Percentiles rank a stretch among this genome's conserved stretches.
phyloP scores from a whole-genome alignment of 2,113 vertebrate genomes.

The Campylomormyrus tamandua region DNA sequence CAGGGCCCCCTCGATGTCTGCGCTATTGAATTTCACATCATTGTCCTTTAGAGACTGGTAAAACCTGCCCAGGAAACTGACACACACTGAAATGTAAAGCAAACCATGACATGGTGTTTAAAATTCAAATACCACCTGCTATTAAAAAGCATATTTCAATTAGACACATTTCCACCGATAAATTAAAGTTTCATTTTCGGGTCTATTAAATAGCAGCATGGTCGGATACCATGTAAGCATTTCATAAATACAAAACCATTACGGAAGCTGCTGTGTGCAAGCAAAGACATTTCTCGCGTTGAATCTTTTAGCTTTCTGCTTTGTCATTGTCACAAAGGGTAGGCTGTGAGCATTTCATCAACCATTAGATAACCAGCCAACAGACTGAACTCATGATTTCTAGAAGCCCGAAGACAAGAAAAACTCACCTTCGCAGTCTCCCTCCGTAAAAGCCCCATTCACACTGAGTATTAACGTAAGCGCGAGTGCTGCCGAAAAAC shows the following conservation, averaged over 20 bases:
- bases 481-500: slow-evolving; percentile 69
- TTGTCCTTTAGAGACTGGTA: slow-evolving; percentile 78
- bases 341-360: neutral
- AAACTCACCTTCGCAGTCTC: slow-evolving; percentile 83
- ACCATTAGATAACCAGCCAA: neutral
- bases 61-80: slow-evolving; percentile 80
- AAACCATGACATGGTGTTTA: neutral
- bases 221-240: neutral
- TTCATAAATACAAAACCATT: neutral
- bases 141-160: neutral
- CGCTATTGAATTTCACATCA: slow-evolving; percentile 66
- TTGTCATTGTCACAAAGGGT: neutral
- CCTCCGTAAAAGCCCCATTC: slow-evolving; percentile 63
- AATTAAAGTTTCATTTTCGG: neutral
- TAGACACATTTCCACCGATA: neutral
- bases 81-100: slow-evolving; percentile 69
- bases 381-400: neutral
- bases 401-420: neutral
- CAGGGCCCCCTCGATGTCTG: slow-evolving; percentile 77
- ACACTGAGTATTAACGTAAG: slow-evolving; percentile 59
- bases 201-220: neutral
- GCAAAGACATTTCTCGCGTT: neutral
- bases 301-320: neutral
- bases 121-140: neutral
- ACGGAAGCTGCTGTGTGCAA: neutral